Evolutionary conservation across 2,113 vertebrate species (phyloP).

Genomic region (Motacilla tschutschensis): DNA sequence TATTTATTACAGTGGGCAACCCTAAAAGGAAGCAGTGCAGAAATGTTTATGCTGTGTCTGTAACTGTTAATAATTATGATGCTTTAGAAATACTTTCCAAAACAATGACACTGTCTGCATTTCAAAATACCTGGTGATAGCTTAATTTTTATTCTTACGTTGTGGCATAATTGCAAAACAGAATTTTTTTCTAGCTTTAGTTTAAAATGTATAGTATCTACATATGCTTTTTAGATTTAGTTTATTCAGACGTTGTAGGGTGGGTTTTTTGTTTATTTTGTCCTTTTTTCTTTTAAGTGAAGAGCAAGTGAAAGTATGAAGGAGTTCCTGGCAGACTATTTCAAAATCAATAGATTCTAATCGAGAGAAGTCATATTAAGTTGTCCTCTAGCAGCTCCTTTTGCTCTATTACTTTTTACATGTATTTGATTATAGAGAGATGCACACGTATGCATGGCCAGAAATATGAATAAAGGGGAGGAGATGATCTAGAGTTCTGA

Average conservation of each 20-base stretch:
- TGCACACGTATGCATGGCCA: background rate
- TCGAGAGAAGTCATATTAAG: background rate
- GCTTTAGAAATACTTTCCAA: background rate
- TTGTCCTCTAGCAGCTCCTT: background rate
- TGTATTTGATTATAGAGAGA: background rate
- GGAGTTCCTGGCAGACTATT: background rate
- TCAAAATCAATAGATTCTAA: background rate
- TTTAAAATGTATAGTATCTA: background rate
- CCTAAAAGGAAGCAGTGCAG: background rate
- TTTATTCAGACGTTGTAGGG: background rate
- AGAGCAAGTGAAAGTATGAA: background rate
- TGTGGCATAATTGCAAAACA: background rate
- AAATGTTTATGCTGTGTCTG: background rate
- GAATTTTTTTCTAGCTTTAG: background rate
- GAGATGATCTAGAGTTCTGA: background rate
- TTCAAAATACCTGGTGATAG: background rate
- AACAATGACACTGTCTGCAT: background rate
- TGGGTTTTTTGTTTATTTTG: background rate
- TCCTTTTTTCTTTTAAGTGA: background rate
- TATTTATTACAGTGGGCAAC: background rate
- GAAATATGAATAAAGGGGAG: background rate
- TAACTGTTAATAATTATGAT: background rate
- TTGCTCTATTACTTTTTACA: background rate
- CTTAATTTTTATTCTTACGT: background rate
- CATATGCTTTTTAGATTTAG: background rate